phyloP scores from a whole-genome alignment of 2,888 invertebrate genomes.

The Buathra laborator region DNA sequence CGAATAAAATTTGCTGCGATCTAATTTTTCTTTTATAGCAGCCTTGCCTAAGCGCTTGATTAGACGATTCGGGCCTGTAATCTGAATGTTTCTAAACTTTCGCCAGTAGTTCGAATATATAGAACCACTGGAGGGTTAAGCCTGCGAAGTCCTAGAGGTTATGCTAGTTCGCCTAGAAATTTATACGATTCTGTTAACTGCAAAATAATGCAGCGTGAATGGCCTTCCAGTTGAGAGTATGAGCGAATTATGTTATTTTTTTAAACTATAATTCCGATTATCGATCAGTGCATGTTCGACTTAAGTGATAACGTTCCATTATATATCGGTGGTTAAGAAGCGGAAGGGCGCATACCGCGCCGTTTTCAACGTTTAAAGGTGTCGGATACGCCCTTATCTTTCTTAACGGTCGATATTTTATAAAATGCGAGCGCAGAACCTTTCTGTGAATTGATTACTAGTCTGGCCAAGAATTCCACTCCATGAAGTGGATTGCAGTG shows the following conservation, averaged over 20 bases:
- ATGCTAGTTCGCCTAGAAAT: slow-evolving; percentile 54
- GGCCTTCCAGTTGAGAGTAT: slow-evolving; percentile 8
- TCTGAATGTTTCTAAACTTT: background rate
- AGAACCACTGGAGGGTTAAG: slow-evolving; percentile 18
- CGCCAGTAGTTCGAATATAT: background rate
- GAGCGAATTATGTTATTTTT: slow-evolving; percentile 30
- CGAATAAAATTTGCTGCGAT: background rate
- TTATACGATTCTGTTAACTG: slow-evolving; percentile 42
- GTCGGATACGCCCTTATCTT: no score
- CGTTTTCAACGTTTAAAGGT: background rate
- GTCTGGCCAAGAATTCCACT: background rate
- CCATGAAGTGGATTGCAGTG: slow-evolving; percentile 9
- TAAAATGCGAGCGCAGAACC: slow-evolving; percentile 15
- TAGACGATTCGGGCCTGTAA: background rate
- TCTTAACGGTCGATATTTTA: background rate
- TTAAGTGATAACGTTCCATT: slow-evolving; percentile 36
- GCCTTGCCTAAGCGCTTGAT: background rate
- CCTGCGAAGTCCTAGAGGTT: slow-evolving; percentile 18
- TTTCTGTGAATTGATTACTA: slow-evolving; percentile 43
- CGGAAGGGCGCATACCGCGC: background rate
- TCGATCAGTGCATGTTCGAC: slow-evolving; percentile 14
- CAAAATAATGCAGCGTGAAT: slow-evolving; percentile 33
- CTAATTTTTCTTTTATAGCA: background rate
- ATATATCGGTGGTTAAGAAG: background rate
- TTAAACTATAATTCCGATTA: slow-evolving; percentile 21